phyloP scores from a whole-genome alignment of 2,888 invertebrate genomes.

The Exocentrus adspersus region DNA sequence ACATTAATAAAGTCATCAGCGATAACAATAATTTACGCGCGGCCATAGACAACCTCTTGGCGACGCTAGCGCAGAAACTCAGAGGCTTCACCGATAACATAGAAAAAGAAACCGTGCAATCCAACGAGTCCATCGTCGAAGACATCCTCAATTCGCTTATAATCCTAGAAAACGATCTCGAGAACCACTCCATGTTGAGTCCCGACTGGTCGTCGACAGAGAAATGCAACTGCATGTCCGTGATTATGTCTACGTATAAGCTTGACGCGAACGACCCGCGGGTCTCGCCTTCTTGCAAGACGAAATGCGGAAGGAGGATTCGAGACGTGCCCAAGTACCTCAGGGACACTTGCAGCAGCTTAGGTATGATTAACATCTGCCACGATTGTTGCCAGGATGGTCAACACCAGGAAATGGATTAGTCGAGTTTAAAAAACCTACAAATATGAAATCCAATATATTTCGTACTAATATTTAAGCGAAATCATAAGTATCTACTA shows the following conservation, averaged over 20 bases:
- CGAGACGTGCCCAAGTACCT: background rate
- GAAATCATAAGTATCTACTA: too few relatives aligned
- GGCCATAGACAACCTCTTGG: constrained; percentile 40
- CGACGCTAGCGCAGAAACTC: constrained; percentile 13
- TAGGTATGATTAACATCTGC: background rate
- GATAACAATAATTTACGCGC: constrained; percentile 40
- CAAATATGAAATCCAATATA: too few relatives aligned
- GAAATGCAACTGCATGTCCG: constrained; percentile 36
- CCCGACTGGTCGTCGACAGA: background rate
- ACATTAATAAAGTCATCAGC: constrained; percentile 35
- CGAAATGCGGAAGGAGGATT: background rate
- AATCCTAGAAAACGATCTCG: background rate
- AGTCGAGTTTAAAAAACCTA: too few relatives aligned
- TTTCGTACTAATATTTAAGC: too few relatives aligned
- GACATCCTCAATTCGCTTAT: background rate
- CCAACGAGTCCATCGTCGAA: background rate
- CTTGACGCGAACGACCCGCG: background rate
- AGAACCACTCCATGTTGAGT: background rate
- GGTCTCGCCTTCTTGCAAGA: background rate
- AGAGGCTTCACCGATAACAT: background rate
- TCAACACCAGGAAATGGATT: too few relatives aligned
- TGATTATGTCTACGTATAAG: constrained; percentile 33
- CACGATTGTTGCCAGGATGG: background rate
- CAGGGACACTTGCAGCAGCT: background rate
- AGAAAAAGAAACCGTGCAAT: background rate